phyloP scores from a whole-genome alignment of 2,797 vertebrate species.

The Anomalospiza imberbis region DNA sequence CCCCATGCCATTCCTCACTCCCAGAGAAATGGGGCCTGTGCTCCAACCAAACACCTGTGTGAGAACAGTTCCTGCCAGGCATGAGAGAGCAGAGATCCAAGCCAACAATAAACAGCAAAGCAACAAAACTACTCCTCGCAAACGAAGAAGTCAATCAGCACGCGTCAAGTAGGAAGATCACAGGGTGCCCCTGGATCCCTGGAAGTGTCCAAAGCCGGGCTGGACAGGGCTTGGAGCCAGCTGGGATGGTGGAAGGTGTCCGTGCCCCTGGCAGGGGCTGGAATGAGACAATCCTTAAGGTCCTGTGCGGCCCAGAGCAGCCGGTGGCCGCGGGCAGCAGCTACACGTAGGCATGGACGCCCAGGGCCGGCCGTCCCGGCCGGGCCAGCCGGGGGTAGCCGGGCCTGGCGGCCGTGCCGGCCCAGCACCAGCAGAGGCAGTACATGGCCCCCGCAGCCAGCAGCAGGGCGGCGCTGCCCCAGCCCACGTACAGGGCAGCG shows the following conservation, averaged over 20 bases:
- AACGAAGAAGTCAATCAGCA: neutral
- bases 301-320: neutral
- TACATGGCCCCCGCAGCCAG: slow-evolving; percentile 75
- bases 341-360: slow-evolving; percentile 33
- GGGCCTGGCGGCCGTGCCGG: slow-evolving; percentile 17
- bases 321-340: neutral
- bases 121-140: neutral
- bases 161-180: neutral
- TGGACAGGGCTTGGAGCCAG: fast-evolving
- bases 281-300: fast-evolving
- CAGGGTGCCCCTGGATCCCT: neutral
- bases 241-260: neutral
- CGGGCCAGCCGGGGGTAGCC: neutral
- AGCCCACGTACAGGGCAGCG: slow-evolving; percentile 91
- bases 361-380: neutral
- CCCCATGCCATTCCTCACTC: neutral
- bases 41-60: neutral
- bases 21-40: neutral
- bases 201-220: neutral
- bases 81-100: neutral
- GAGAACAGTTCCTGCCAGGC: neutral
- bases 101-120: neutral
- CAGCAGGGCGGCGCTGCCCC: slow-evolving; percentile 80
- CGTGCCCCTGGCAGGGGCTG: neutral
- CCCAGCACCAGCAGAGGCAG: slow-evolving; percentile 43